Evolutionary conservation across 2,797 vertebrate species (phyloP), one percentile per base, ranked within the genome.

Genomic region (Margarornis squamiger): DNA sequence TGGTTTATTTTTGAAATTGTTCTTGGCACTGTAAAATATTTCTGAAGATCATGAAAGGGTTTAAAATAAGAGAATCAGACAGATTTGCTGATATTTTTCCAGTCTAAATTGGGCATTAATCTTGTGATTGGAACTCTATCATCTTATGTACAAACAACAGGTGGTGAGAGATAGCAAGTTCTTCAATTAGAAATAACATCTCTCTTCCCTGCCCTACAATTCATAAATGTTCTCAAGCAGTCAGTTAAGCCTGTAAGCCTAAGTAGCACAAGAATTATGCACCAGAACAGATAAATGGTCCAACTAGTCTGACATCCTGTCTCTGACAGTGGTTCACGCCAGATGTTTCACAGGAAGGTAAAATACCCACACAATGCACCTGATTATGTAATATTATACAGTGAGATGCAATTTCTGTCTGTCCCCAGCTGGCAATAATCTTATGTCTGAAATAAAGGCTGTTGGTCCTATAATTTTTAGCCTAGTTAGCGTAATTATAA

Each of bases 71-170:
- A 88, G 70, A 96, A 94, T 88, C 82, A 91, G 91, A 89, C 77
- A 95, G 85, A 91, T 86, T 94, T 95, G 85, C 74, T 88, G 86
- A 76, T 95, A 77, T 82, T 95, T 94, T 93, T 78, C 68, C 38
- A 52, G 49, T 75, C 78, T 89, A 81, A 95, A 94, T 86, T 91
- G 41, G 62, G 26, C 70, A 86, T 76, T 89, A 79, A 46, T 93
- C 94, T 97, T 91, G 66, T 81, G 96, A 93, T 76, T 89, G 75
- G 81, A 95, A 84, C 70, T 70, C 83, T 79, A 43, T 95, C 90
- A 90, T 95, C 75, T 90, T 83, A 95, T 92, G 73, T 92, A 94
- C 91, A 97, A 95, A 94, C 86, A 97, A 94, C 95, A 96, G 91
- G 93, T 94, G 90, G 79, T 73, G 88, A 90, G 74, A 94, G 52